These are phyloP conservation scores for Rissa tridactyla DNA, from an alignment of 2,113 vertebrate genomes.

Conservation along the genomic window DNA sequence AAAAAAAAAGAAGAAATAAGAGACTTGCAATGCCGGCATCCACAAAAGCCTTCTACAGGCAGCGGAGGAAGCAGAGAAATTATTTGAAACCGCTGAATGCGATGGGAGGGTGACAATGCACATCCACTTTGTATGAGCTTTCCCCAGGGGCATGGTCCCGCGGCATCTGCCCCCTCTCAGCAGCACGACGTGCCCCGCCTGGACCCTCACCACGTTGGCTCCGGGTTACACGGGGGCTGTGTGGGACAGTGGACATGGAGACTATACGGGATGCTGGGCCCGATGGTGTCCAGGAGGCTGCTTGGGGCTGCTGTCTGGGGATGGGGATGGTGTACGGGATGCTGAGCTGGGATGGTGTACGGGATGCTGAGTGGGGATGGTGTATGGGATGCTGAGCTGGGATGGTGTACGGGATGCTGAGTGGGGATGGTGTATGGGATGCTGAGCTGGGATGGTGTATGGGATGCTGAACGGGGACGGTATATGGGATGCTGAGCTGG, in stretches of 20 bases:
- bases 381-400: too few relatives aligned
- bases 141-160: not conserved
- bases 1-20: too few relatives aligned
- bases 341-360: not conserved
- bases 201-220: rapidly evolving
- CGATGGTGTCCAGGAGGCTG: not conserved
- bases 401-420: not conserved
- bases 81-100: not conserved
- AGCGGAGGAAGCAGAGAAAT: not conserved
- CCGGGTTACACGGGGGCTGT: rapidly evolving
- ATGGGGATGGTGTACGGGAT: not conserved
- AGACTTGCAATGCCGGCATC: not conserved
- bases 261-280: not conserved
- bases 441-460: not conserved
- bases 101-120: not conserved
- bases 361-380: too few relatives aligned
- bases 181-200: not conserved
- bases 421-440: too few relatives aligned
- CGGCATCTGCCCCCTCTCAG: not conserved
- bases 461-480: not conserved
- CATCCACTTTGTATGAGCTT: rapidly evolving
- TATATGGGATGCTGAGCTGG: not conserved
- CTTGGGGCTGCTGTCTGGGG: not conserved
- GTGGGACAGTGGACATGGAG: rapidly evolving
- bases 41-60: not conserved